These are phyloP conservation scores for Oxycera nigricornis DNA, from an alignment of 2,888 invertebrate species.

Conservation along the genomic window DNA sequence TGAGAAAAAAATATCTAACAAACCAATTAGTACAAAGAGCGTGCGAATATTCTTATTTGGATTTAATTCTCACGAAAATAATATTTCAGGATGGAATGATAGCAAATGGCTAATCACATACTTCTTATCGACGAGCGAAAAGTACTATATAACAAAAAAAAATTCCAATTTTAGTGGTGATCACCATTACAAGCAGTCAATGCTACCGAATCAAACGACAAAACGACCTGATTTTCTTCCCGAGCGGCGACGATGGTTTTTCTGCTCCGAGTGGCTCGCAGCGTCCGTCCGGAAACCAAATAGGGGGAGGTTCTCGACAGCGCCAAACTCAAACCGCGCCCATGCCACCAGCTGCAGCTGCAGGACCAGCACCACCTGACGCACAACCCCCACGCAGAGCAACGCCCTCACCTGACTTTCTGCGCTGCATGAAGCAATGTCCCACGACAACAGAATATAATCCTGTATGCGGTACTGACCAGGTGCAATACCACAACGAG, in stretches of 20 bases:
- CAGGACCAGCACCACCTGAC: background rate
- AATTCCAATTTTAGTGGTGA: constrained; percentile 1
- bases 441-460: constrained; percentile 59
- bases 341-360: background rate
- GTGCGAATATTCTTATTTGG: too few species aligned
- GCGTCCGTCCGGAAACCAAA: background rate
- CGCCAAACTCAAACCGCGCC: background rate
- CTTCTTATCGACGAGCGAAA: background rate
- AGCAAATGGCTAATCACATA: background rate
- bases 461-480: constrained; percentile 59
- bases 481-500: constrained; percentile 55
- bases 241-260: background rate
- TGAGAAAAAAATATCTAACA: too few species aligned
- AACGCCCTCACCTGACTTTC: constrained; percentile 42
- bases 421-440: constrained; percentile 55
- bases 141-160: background rate
- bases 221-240: constrained; percentile 27
- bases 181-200: background rate
- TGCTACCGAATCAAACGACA: constrained; percentile 19
- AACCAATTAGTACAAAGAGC: too few species aligned
- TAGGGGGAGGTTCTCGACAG: background rate
- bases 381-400: background rate
- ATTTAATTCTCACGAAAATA: too few species aligned
- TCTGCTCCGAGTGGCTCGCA: background rate
- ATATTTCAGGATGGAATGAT: too few species aligned